Evolutionary conservation across 2,797 vertebrate species (phyloP), one percentile per base, ranked within the genome.

Genomic region (Cryptoprocta ferox): DNA sequence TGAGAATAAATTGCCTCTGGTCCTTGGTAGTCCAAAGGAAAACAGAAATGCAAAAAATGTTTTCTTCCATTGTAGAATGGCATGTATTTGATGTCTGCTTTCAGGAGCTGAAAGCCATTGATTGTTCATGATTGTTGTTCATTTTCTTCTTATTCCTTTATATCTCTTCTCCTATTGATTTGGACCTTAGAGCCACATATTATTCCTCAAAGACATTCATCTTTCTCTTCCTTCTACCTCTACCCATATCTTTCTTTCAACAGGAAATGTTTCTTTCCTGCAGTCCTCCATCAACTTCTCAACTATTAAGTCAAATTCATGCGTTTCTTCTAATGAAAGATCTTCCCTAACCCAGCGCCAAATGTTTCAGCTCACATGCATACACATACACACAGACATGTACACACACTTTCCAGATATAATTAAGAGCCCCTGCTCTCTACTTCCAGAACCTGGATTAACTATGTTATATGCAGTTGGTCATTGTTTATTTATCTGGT

Each of bases 301-400:
- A 21, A 66, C 11, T 3, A 19, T 61, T 32, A 91, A 78, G n/a
- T 59, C 3, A 21, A 87, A 56, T 4, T 14, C 13, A 63, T 24
- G 32, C 59, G 14, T 84, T 82, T 11, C 3, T 61, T 68, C 24
- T 42, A 70, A 56, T 78, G 15, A 71, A 88, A 83, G 48, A 24
- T 42, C 21, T 75, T 63, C 53, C n/a, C 13, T 13, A 65, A n/a
- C 6, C 15, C 21, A 30, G n/a, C 14, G 4, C 83, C n/a, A 15
- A 42, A 56, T 19, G 6, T 78, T 10, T 10, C 42, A 56, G 4
- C 1, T 30, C 30, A 48, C 0, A 0, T 66, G 21, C 19, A 21
- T 15, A 85, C 3, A 28, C 12, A 26, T 32, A 75, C 30, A 48
- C 50, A 45, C 35, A 35, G 9, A 83, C 24, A 89, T 59, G 21